These are phyloP conservation scores for Lagria hirta DNA, from an alignment of 2,888 invertebrate species.

Conservation along the genomic window DNA sequence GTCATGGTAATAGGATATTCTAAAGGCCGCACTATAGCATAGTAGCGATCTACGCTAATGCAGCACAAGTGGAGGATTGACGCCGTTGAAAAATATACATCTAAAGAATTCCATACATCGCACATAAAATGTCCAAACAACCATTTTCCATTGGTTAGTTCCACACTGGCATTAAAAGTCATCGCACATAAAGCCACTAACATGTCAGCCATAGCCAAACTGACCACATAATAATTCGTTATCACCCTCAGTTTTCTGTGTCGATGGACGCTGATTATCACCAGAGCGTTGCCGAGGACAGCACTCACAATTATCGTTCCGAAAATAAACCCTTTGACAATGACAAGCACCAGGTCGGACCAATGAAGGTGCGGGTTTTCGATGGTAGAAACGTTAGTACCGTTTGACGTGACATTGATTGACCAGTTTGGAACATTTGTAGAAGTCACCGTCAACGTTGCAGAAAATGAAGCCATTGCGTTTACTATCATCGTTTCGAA, in stretches of 20 bases:
- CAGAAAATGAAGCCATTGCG: slow-evolving; percentile 53
- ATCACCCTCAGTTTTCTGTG: slow-evolving; percentile 82
- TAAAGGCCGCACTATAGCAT: slow-evolving; percentile 87
- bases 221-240: slow-evolving; percentile 95
- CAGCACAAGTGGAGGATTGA: slow-evolving; percentile 92
- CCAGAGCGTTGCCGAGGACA: slow-evolving; percentile 87
- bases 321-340: slow-evolving; percentile 78
- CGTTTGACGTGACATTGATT: slow-evolving; percentile 42
- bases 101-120: slow-evolving; percentile 91
- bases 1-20: slow-evolving; percentile 94
- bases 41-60: slow-evolving; percentile 85
- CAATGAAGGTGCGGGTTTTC: slow-evolving; percentile 54
- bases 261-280: slow-evolving; percentile 80
- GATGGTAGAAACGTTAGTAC: slow-evolving; percentile 47
- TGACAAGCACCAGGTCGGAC: slow-evolving; percentile 61
- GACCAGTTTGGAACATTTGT: slow-evolving; percentile 38
- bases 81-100: slow-evolving; percentile 91
- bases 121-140: slow-evolving; percentile 88
- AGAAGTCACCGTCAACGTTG: slow-evolving; percentile 48
- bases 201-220: slow-evolving; percentile 91
- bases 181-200: slow-evolving; percentile 89
- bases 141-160: slow-evolving; percentile 78
- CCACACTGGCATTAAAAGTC: slow-evolving; percentile 91
- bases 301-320: slow-evolving; percentile 86
- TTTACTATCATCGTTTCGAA: slow-evolving; percentile 52